Evolutionary conservation across 1,140 invertebrate species (phyloP).

Genomic region (Nasonia vitripennis): DNA sequence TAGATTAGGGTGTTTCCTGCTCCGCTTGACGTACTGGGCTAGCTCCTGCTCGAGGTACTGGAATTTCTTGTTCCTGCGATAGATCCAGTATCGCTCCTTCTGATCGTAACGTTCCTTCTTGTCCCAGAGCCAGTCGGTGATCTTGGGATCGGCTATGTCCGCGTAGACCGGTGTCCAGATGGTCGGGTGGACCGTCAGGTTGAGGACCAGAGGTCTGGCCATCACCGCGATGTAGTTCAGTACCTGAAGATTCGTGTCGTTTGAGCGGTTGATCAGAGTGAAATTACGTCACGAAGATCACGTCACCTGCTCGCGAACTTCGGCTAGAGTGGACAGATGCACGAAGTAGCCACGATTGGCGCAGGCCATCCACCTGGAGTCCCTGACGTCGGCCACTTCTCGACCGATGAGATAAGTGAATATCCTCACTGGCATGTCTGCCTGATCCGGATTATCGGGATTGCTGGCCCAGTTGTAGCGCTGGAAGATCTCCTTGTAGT

Average conservation of each 20-base stretch:
- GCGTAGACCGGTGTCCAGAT: slow-evolving; percentile 96
- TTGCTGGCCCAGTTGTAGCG: slow-evolving; percentile 88
- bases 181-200: slow-evolving; percentile 84
- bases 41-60: slow-evolving; percentile 77
- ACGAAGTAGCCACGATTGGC: slow-evolving; percentile 95
- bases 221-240: slow-evolving; percentile 94
- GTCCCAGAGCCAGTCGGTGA: slow-evolving; percentile 93
- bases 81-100: slow-evolving; percentile 81
- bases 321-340: slow-evolving; percentile 92
- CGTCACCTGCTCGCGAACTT: slow-evolving; percentile 90
- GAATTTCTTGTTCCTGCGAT: slow-evolving; percentile 77
- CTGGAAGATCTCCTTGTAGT: slow-evolving; percentile 93
- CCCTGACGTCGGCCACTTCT: slow-evolving; percentile 86
- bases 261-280: not conserved
- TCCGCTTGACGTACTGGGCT: slow-evolving; percentile 73
- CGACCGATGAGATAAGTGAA: slow-evolving; percentile 98
- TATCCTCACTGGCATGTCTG: slow-evolving; percentile 88
- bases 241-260: slow-evolving; percentile 74
- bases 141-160: slow-evolving; percentile 90
- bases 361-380: slow-evolving; percentile 98
- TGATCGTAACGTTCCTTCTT: slow-evolving; percentile 86
- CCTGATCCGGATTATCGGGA: slow-evolving; percentile 85
- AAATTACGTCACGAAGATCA: not conserved
- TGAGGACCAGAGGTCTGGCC: slow-evolving; percentile 89
- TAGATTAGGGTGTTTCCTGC: slow-evolving; percentile 74